Evolutionary conservation across 2,888 invertebrate species (phyloP).

Genomic region (Microplitis deprimator): DNA sequence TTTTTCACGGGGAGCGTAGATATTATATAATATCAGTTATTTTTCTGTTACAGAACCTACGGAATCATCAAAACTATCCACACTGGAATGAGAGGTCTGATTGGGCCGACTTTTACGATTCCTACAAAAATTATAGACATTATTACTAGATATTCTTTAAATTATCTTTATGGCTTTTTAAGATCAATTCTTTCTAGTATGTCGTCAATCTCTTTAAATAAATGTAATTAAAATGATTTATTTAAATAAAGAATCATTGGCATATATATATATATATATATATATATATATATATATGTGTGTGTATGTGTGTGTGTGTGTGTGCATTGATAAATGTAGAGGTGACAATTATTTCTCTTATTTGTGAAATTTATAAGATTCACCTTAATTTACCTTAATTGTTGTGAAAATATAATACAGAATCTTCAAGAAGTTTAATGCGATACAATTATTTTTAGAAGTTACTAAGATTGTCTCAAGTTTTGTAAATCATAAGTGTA

Average conservation of each 20-base stretch:
- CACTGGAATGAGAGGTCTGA: conserved; percentile 55
- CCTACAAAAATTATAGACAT: conserved; percentile 51
- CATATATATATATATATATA: neutral
- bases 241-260: conserved; percentile 24
- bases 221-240: conserved; percentile 41
- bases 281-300: too few relatives aligned
- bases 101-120: conserved; percentile 56
- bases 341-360: too few relatives aligned
- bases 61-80: conserved; percentile 52
- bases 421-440: too few relatives aligned
- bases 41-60: conserved; percentile 55
- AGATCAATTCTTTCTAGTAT: neutral
- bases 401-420: too few relatives aligned
- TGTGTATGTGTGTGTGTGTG: too few relatives aligned
- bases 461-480: too few relatives aligned
- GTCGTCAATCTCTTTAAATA: conserved; percentile 22
- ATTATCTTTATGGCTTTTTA: neutral
- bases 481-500: too few relatives aligned
- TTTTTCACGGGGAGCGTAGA: too few relatives aligned
- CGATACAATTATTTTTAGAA: too few relatives aligned
- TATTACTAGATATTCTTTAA: conserved; percentile 59
- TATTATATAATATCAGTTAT: neutral
- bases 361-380: too few relatives aligned
- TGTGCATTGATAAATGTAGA: too few relatives aligned
- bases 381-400: too few relatives aligned